A percentile compares a stretch with the other conserved stretches of the same genome.
These are phyloP conservation scores for Phyllostomus hastatus DNA, from an alignment of 2,113 vertebrate species.

Conservation along the genomic window DNA sequence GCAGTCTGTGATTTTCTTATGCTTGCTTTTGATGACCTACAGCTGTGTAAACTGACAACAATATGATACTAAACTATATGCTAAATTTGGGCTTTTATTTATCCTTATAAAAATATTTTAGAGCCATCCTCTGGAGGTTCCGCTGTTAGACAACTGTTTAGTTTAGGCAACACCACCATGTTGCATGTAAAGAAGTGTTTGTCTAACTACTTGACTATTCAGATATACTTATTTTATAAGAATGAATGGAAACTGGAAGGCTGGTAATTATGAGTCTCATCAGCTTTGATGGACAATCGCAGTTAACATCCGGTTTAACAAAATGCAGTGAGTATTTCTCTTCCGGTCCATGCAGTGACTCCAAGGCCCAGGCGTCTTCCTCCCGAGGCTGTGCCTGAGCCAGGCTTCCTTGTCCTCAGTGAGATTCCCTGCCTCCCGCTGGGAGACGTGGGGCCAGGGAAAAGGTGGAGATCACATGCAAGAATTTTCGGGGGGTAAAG, in stretches of 20 bases:
- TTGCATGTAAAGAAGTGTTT: neutral
- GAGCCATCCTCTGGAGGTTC: neutral
- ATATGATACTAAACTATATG: neutral
- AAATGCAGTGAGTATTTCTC: neutral
- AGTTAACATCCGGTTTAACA: neutral
- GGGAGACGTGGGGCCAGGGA: neutral
- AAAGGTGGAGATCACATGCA: neutral
- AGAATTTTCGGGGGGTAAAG: neutral
- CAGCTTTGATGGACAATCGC: neutral
- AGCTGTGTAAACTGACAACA: neutral
- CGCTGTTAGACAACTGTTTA: neutral
- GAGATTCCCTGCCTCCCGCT: neutral
- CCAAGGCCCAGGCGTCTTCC: neutral
- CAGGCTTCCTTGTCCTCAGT: neutral
- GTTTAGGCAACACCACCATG: neutral
- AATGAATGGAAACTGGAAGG: neutral
- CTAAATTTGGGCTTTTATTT: neutral
- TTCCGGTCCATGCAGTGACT: neutral
- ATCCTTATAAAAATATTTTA: neutral
- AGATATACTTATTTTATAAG: neutral
- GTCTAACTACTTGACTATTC: neutral
- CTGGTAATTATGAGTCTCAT: neutral
- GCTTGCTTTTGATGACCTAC: neutral
- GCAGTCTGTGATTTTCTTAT: neutral
- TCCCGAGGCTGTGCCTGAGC: rapidly evolving